phyloP scores from a whole-genome alignment of 1,140 invertebrate genomes.

The Tetramorium simillimum region DNA sequence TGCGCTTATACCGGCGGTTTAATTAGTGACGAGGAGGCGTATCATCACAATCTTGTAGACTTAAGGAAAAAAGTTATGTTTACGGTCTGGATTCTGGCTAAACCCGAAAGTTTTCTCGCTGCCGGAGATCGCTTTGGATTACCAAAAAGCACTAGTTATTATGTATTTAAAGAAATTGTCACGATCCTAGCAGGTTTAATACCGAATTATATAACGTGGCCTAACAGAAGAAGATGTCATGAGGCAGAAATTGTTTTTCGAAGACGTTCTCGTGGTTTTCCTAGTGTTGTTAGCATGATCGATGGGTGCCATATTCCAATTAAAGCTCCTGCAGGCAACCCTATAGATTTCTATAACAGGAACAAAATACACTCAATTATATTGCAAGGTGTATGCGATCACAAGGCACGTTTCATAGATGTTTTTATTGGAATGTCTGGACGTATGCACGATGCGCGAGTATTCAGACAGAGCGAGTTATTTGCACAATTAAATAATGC shows the following conservation, averaged over 20 bases:
- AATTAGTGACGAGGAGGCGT: too few species aligned
- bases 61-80: slow-evolving; percentile 34
- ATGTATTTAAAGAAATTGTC: neutral
- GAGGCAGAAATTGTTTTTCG: neutral
- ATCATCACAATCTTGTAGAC: too few species aligned
- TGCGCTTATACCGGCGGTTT: too few species aligned
- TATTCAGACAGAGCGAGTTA: neutral
- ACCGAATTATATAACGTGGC: slow-evolving; percentile 8
- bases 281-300: neutral
- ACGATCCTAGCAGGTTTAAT: neutral
- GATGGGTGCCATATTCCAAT: neutral
- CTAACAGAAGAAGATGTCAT: neutral
- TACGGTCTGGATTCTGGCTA: neutral
- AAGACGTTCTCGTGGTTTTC: neutral
- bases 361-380: neutral
- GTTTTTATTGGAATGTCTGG: neutral
- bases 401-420: neutral
- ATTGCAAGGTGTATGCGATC: slow-evolving; percentile 8
- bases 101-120: slow-evolving; percentile 22
- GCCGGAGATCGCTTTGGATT: slow-evolving; percentile 3
- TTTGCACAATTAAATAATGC: neutral
- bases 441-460: neutral
- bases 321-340: neutral
- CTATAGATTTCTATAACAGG: neutral
- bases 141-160: neutral